Percentiles rank a stretch among this genome's conserved stretches.
Evolutionary conservation across 2,888 invertebrate species (phyloP).

Genomic region (Scaptodrosophila latifasciaeformis): DNA sequence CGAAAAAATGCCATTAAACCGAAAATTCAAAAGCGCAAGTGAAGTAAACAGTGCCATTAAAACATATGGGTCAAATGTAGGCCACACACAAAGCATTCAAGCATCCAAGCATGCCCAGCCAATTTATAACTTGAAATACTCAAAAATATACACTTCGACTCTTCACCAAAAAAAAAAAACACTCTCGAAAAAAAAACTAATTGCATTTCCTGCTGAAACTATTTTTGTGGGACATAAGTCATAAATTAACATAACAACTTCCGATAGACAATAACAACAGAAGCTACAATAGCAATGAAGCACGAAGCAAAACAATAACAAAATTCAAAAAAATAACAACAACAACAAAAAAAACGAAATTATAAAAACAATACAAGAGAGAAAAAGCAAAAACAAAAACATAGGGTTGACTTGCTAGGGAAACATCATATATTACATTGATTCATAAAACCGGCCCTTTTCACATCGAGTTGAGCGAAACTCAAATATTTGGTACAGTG

Average conservation of each 20-base stretch:
- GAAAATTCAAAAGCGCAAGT: too few species aligned
- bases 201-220: constrained; percentile 58
- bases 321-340: background rate
- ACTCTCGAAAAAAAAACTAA: constrained; percentile 45
- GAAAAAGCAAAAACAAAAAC: constrained; percentile 32
- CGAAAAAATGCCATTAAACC: too few species aligned
- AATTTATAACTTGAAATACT: constrained; percentile 30
- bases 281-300: constrained; percentile 46
- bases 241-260: constrained; percentile 65
- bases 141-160: constrained; percentile 27
- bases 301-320: constrained; percentile 27
- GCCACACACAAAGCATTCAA: background rate
- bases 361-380: too few species aligned
- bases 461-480: too few species aligned
- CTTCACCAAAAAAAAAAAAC: constrained; percentile 21
- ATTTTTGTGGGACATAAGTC: constrained; percentile 40
- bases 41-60: constrained; percentile 56
- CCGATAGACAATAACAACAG: constrained; percentile 53
- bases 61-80: constrained; percentile 24
- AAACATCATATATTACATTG: background rate
- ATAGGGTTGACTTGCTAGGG: background rate
- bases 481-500: background rate
- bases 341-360: constrained; percentile 3
- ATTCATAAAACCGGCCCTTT: background rate
- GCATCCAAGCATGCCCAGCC: constrained; percentile 14